phyloP scores from a whole-genome alignment of 2,888 invertebrate genomes.

The Heteromyza rotundicornis region DNA sequence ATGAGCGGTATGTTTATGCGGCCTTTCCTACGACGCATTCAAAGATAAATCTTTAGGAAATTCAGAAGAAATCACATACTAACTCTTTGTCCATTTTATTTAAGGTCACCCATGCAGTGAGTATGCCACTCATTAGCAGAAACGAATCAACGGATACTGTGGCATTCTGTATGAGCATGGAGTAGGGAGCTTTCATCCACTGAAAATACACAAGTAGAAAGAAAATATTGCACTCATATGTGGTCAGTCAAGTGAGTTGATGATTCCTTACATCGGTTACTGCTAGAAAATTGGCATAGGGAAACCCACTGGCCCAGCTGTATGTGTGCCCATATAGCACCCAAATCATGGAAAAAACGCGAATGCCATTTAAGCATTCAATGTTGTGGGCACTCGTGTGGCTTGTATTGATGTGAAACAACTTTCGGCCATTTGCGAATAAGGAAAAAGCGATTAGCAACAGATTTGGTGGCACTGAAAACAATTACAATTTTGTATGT shows the following conservation, averaged over 20 bases:
- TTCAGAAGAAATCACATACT: background rate
- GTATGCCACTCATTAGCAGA: conserved; percentile 67
- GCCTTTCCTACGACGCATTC: no score
- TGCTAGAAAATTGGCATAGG: background rate
- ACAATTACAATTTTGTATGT: no score
- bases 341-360: conserved; percentile 59
- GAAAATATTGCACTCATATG: no score
- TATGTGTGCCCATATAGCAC: conserved; percentile 54
- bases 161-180: conserved; percentile 48
- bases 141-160: conserved; percentile 68
- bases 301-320: background rate
- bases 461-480: background rate
- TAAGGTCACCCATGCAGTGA: conserved; percentile 56
- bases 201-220: no score
- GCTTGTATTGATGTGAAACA: conserved; percentile 25
- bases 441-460: conserved; percentile 20
- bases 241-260: no score
- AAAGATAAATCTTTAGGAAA: background rate
- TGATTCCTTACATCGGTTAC: conserved; percentile 25
- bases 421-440: conserved; percentile 18
- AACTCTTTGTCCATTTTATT: conserved; percentile 35
- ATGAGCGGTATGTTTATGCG: conserved; percentile 43
- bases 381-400: conserved; percentile 35
- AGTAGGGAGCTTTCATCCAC: conserved; percentile 31
- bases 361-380: conserved; percentile 57